Base-by-base conservation (phyloP, 37 sponge, comb jelly and placozoan genomes). In the Crambe crambe region DNA sequence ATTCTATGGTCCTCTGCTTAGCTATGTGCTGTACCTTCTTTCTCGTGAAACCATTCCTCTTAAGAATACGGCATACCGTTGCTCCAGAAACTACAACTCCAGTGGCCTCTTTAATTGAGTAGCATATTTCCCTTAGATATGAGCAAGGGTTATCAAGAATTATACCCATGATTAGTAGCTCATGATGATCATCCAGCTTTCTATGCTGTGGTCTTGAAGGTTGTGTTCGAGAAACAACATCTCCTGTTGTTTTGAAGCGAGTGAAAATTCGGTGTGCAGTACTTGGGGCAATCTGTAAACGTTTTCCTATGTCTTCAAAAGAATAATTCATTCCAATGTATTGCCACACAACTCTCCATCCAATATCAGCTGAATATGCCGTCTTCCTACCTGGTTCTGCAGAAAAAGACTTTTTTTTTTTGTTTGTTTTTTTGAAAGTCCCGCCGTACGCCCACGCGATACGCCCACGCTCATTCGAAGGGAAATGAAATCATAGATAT, bases 301-400 rank as follows among this genome's bases (percentile, higher is more conserved):
- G 47, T 1, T 27, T 36, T 29, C 32, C 75, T 18, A 80, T 58
- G 23, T 74, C 70, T 75, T 67, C 51, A 26, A 56, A 87, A 6
- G 67, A 5, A 23, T 35, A 2, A 2, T 65, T 47, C 81, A 87
- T 68, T 2, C 85, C 78, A 56, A 85, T 9, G 8, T 72, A 72
- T 35, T 67, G 54, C 72, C 85, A 85, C 4, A 85, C 47, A 17
- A 86, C 79, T 42, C 84, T 65, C 84, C 84, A 83, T 2, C 85
- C 72, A 70, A 77, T 77, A 29, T 77, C 85, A 27, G 62, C 17
- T 4, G 72, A 77, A 31, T 77, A 85, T 4, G 77, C 59, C 2
- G 68, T 34, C 36, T 60, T 73, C 20, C 84, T 10, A 0, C 67
- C 65, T 34, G 83, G 83, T 64, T 83, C 83, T 39, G 67, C 63